Percentiles rank a stretch among this genome's conserved stretches.
Conservation (phyloP, 2,113 vertebrate species). For the Hypocryptadius cinnamomeus region DNA sequence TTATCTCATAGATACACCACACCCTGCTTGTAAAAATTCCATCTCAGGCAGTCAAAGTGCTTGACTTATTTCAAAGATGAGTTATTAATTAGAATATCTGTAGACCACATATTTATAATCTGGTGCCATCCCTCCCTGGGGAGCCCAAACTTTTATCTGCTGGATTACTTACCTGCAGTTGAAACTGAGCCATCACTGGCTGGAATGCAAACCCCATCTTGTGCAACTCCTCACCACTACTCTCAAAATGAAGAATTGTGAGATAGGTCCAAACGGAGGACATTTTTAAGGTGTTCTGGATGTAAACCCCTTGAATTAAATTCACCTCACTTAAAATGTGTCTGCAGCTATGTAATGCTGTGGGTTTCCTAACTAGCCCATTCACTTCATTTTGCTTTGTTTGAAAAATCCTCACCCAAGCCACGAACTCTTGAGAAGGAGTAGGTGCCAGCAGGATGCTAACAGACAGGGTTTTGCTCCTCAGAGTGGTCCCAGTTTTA, state of each 20-base stretch:
- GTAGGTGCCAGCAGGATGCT: not conserved
- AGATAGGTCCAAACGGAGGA: not conserved
- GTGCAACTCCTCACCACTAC: not conserved
- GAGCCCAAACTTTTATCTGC: not conserved
- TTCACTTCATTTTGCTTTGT: not conserved
- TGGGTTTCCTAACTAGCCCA: not conserved
- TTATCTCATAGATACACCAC: conserved; percentile 51
- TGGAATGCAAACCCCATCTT: not conserved
- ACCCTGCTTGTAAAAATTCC: conserved; percentile 60
- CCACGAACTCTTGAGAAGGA: not conserved
- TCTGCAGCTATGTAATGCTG: not conserved
- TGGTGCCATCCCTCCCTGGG: not conserved
- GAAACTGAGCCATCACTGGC: not conserved
- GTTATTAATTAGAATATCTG: conserved; percentile 17
- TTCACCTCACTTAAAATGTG: not conserved
- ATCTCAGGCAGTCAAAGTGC: not conserved
- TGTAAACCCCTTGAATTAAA: not conserved
- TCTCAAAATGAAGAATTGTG: not conserved
- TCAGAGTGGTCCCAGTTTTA: not conserved
- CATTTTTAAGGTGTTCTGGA: not conserved
- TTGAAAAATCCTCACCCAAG: not conserved
- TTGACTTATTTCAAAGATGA: conserved; percentile 12
- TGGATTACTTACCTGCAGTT: not conserved
- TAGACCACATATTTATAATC: not conserved
- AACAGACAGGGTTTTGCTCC: not conserved